phyloP scores from a whole-genome alignment of 2,797 vertebrate species.

The Dromococcyx pavoninus region DNA sequence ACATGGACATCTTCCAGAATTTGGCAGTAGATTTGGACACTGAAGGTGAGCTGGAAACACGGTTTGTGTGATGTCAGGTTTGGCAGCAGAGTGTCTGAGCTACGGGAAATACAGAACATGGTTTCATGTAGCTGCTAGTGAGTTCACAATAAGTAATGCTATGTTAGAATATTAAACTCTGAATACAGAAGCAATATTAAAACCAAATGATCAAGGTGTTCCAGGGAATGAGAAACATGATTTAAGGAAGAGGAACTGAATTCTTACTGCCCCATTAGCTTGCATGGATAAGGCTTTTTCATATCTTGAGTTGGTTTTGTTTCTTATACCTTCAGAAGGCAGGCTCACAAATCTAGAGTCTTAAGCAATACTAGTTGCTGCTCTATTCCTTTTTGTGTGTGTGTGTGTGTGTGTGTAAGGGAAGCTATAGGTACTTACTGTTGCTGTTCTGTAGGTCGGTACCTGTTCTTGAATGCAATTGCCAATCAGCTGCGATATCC shows the following conservation, averaged over 20 bases:
- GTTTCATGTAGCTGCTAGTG: not conserved
- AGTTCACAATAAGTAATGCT: not conserved
- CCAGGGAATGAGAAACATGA: not conserved
- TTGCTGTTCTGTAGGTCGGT: conserved; percentile 84
- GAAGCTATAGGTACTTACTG: not conserved
- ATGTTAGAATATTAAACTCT: fast-evolving
- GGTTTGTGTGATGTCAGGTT: fast-evolving
- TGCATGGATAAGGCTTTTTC: not conserved
- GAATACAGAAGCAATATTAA: not conserved
- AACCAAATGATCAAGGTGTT: not conserved
- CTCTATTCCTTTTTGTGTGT: not conserved
- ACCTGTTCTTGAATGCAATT: conserved; percentile 97
- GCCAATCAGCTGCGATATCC: conserved; percentile 99
- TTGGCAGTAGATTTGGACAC: conserved; percentile 97
- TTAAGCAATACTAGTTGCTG: not conserved
- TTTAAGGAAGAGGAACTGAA: not conserved
- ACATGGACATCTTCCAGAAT: conserved; percentile 99
- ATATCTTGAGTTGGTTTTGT: not conserved
- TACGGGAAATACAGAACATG: not conserved
- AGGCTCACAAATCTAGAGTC: not conserved
- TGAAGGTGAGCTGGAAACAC: conserved; percentile 83
- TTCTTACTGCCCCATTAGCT: not conserved
- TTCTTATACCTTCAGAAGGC: not conserved
- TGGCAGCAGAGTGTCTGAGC: not conserved
- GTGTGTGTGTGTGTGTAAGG: not conserved